phyloP scores from a whole-genome alignment of 2,888 invertebrate genomes.

The Trichogramma dendrolimi region DNA sequence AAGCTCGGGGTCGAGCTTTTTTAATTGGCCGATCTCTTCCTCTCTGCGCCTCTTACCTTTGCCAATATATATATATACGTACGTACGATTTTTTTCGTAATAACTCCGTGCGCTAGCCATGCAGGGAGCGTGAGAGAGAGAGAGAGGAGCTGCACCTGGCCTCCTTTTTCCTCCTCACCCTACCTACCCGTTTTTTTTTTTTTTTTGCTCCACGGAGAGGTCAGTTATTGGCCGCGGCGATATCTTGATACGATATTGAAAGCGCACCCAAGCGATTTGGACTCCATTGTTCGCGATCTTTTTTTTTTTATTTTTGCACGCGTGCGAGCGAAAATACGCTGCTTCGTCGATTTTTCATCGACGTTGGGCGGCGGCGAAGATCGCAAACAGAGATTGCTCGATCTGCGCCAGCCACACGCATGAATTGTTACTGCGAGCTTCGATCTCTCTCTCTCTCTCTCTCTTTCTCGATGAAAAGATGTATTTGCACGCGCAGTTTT shows the following conservation, averaged over 20 bases:
- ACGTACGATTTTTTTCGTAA: too few relatives aligned
- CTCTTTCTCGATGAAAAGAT: neutral
- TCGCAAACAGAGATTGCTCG: slow-evolving; percentile 15
- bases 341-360: slow-evolving; percentile 19
- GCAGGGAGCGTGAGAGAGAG: too few relatives aligned
- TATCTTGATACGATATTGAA: slow-evolving; percentile 13
- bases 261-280: slow-evolving; percentile 22
- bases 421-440: slow-evolving; percentile 15
- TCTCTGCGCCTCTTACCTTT: too few relatives aligned
- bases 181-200: too few relatives aligned
- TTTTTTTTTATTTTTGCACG: neutral
- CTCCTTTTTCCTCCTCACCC: too few relatives aligned
- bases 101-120: too few relatives aligned
- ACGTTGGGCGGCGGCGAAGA: neutral
- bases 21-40: too few relatives aligned
- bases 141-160: too few relatives aligned
- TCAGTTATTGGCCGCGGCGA: slow-evolving; percentile 3
- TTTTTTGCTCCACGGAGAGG: too few relatives aligned
- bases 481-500: neutral
- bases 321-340: neutral
- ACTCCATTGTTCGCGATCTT: slow-evolving; percentile 35
- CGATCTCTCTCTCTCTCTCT: neutral
- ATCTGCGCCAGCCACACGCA: neutral
- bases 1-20: too few relatives aligned
- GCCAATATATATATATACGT: too few relatives aligned